Base-by-base conservation (phyloP, 2,888 invertebrate genomes). In the Campoplex capitator region DNA sequence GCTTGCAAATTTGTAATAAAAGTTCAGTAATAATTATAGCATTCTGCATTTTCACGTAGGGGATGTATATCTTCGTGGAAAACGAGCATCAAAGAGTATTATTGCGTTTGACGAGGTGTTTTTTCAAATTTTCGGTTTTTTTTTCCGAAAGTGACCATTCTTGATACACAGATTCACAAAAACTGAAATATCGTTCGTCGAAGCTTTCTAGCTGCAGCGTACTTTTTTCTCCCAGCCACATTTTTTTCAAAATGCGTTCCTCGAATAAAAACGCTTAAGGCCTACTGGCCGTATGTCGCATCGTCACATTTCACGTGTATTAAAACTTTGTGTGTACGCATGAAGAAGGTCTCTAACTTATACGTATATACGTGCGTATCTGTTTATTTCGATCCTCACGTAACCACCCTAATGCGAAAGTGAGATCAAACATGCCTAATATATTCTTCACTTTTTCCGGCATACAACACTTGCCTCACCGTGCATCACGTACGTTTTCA, bases 221-320 rank as follows among this genome's bases (percentile, higher is more conserved):
- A 13, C 73, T 54, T 85, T 68, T 80, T 56, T 67, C 65, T 71
- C 45, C 79, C 76, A 56, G 62, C 77, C 80, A 58, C 79, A 67
- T 82, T 87, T 82, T 65, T 83, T 85, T 84, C 93, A 93, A 91
- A 93, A 94, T 94, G 93, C 94, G 93, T 91, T 91, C 91, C 92
- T 89, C 94, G 92, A 94, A 94, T 94, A 92, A 75, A 82, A 92
- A 92, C 91, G 91, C 92, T 93, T 90, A 93, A 92, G 92, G 93
- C 89, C 91, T 90, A 91, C 88, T 91, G 91, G 91, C 92, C 92
- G 93, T 93, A 93, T 92, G 90, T 91, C 91, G 90, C 28, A 13
- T 90, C 91, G 74, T 68, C 90, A 90, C 89, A 90, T 89, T 84
- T 67, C 76, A 62, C 67, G 78, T 42, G 9, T 42, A 42, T 42